Evolutionary conservation across 2,888 invertebrate genomes (phyloP), one percentile per base, ranked within the genome.

Genomic region (Lithosia quadra): DNA sequence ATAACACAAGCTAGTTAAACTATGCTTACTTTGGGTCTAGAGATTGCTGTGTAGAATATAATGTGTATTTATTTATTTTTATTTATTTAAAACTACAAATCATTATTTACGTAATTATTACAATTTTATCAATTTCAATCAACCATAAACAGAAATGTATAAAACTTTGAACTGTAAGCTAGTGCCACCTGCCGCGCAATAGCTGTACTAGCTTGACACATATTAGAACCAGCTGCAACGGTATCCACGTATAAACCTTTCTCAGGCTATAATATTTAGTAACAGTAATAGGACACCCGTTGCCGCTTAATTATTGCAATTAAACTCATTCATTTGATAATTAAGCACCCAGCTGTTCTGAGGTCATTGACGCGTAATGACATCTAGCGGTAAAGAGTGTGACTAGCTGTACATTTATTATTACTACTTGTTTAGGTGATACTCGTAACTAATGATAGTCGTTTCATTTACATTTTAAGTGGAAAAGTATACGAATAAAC

Each of bases 141-240:
- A n/a, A n/a, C n/a, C 2, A n/a, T 28, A 0, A 11, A 1, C n/a
- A 13, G 2, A 34, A 59, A 34, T 8, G 21, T 24, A 8, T 3
- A 22, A 22, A 22, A 24, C 1, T 15, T 1, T 56, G 15, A 15
- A 22, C 15, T 22, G 4, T 21, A 18, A 43, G 18, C 28, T 69
- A 81, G 72, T 74, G 88, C 87, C 90, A 92, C 90, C 92, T 92
- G 76, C 80, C 74, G 87, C 72, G 67, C 58, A 87, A 80, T 82
- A 85, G 86, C 77, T 67, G 84, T 79, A 90, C 85, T 84, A 82
- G 63, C 74, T 73, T 84, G 85, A 86, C 86, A 89, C 78, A 84
- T 84, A 80, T 49, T 49, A 68, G 73, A 86, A 87, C 85, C 79
- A 71, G 85, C 73, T 75, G 63, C 79, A 88, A 89, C 87, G 86